Base-by-base conservation (phyloP, 2,888 invertebrate genomes). In the Erebia epiphron region DNA sequence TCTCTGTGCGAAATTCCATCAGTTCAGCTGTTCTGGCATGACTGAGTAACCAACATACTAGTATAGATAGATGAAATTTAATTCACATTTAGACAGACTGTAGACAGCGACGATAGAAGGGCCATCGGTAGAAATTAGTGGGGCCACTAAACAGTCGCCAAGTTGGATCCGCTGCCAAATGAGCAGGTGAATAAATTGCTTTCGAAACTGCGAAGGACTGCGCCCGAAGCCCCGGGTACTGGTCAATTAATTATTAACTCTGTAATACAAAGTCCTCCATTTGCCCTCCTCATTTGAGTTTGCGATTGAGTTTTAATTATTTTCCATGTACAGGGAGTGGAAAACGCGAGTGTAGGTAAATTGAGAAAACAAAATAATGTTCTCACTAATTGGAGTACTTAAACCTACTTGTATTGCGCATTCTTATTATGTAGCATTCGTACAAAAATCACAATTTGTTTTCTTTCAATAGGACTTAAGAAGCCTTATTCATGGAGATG, bases 71-170 rank as follows among this genome's bases (percentile, higher is more conserved):
- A 43, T 43, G 46, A 11, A 13, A 46, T 46, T 46, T 13, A 11
- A 13, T 46, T 46, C 13, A 46, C 46, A 13, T 46, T 46, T 46
- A 1, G 10, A 0, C 3, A 46, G 46, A 11, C 46, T 11, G 11
- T 46, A 46, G 46, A 46, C 46, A 4, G 11, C 71, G 69, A 67
- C 67, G 66, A 73, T 65, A 56, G 73, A 70, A 72, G 69, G 73
- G 71, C 71, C 75, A 75, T 73, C 70, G 73, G 71, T 75, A 62
- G 72, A 75, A 72, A 75, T 75, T 75, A 73, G 73, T 67, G 71
- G 58, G 69, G 67, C 70, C 73, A 75, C 73, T 73, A 73, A 73
- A 75, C 72, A 74, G 68, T 68, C 72, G 74, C 70, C 74, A 74
- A 74, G 70, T 74, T 67, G 68, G 67, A 70, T 72, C 67, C 68